Evolutionary conservation across 2,113 vertebrate genomes (phyloP).

Genomic region (Heterochromis multidens): DNA sequence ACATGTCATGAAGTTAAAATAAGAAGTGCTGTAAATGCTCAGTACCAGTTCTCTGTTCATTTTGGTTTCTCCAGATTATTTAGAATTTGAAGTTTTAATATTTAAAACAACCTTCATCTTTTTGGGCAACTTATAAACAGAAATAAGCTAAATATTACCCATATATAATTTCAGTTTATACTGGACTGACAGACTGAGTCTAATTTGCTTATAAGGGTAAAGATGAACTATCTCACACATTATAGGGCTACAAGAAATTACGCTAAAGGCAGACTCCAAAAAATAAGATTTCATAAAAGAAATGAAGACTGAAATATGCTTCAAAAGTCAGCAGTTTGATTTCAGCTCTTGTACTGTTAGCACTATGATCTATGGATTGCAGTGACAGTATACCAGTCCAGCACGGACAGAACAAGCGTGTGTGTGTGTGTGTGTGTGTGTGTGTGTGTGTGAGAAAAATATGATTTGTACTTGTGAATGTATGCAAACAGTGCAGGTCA

Average conservation of each 20-base stretch:
- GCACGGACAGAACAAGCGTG: neutral
- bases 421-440: too few relatives aligned
- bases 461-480: neutral
- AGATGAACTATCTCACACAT: too few relatives aligned
- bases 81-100: neutral
- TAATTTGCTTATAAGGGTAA: too few relatives aligned
- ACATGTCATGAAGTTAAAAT: neutral
- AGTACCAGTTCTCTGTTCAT: neutral
- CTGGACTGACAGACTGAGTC: too few relatives aligned
- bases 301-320: neutral
- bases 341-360: neutral
- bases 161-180: too few relatives aligned
- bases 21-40: neutral
- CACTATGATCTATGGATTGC: neutral
- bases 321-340: neutral
- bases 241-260: too few relatives aligned
- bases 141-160: neutral
- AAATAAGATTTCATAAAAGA: neutral
- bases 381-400: neutral
- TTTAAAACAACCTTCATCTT: neutral
- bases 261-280: neutral
- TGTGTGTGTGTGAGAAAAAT: too few relatives aligned
- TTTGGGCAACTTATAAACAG: neutral
- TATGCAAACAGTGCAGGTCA: neutral
- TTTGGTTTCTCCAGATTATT: neutral